Evolutionary conservation across 2,113 vertebrate genomes (phyloP), one percentile per base, ranked within the genome.

Genomic region (Bos indicus): DNA sequence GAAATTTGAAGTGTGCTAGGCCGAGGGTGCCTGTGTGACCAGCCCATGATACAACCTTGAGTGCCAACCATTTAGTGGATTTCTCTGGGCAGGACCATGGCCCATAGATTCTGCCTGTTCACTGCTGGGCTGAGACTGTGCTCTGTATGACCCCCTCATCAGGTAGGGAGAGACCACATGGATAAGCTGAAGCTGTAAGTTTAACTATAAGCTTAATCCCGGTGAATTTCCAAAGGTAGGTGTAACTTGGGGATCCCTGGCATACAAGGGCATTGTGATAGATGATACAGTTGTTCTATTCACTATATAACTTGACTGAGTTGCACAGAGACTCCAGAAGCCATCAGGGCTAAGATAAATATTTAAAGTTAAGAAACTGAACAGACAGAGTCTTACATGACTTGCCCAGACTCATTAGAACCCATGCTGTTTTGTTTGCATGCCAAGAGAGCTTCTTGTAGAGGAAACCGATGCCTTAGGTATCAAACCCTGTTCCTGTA

Each of bases 21-120:
- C 6, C 46, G 11, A 57, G 51, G 23, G 16, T 16, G 6, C 17
- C 52, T 43, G 0, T 16, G 59, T 33, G 23, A 11, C 17, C 1
- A 36, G 21, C 2, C 7, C 25, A 7, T 1, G 11, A 48, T 62
- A 56, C 51, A 26, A n/a, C 1, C 12, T 28, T 14, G 17, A 62
- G 0, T 25, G 0, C 12, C 0, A 9, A 19, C 19, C 16, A 1
- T 1, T 36, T 26, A 43, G 48, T 2, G 25, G 25, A 6, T 33
- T 25, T 56, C 56, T 26, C 36, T 7, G 25, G 19, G 43, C 2
- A n/a, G 85, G 7, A 25, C 40, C 0, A 21, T 14, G 26, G 6
- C 4, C 5, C 78, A 5, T 10, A 23, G 6, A 2, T 15, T 48
- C 12, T 83, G 33, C 10, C 1, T 40, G 23, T 87, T 56, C 5